Evolutionary conservation across 2,797 vertebrate genomes (phyloP), one percentile per base, ranked within the genome.

Genomic region (Spea hammondii): DNA sequence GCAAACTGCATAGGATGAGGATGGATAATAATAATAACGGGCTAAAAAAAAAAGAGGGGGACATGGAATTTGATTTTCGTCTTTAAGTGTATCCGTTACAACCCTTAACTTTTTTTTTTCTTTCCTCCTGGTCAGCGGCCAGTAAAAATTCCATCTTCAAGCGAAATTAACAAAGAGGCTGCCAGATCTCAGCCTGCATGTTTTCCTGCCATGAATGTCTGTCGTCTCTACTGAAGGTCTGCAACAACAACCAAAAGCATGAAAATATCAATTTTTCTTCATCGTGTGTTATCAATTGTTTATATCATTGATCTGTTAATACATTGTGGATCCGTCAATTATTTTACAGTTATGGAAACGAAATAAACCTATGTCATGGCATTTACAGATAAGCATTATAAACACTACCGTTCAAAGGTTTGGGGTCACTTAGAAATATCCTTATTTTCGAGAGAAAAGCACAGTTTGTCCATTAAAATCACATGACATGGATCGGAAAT

Each of bases 71-170:
- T 84, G 82, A 84, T 70, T 80, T 70, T 70, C 72, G 11, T 64
- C 51, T 87, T 85, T 65, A 79, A 66, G 32, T 70, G 71, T 83
- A 70, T 84, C 82, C 84, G 71, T 87, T 85, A 69, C 57, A 82
- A 54, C 62, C 79, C 84, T 85, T 85, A 84, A 32, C 32, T 32
- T 32, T 32, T 32, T 32, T 32, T 72, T 79, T 78, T 78, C 68
- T 64, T 32, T 17, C n/a, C 59, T 85, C 70, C 77, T 84, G 79
- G 69, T 83, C 66, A 71, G 84, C 50, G 83, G 86, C 86, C 86
- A 87, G 77, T 66, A 80, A 65, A 4, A 0, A 85, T 88, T 88
- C 79, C 80, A 84, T 46, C 81, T 71, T 50, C 49, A 62, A 72
- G 79, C 82, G 85, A 76, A 74, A 69, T 72, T 79, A 86, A 14